Percentiles rank a stretch among this genome's conserved stretches.
Conservation (phyloP, 2,888 invertebrate species). For the Brachyopa scutellaris region DNA sequence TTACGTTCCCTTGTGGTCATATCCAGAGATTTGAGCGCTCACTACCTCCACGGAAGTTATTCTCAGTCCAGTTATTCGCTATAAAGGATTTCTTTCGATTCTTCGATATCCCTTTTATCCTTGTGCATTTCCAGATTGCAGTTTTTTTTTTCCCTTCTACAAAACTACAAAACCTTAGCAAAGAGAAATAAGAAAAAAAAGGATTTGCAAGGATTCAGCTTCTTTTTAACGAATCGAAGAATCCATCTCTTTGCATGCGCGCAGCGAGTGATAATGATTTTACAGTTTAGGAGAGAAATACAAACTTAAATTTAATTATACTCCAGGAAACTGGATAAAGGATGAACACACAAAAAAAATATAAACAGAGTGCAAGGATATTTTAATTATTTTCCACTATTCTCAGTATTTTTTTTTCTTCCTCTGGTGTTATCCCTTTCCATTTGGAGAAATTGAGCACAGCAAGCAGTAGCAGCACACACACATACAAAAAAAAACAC, state of each 20-base stretch:
- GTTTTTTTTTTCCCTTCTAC: neutral
- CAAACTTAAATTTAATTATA: slow-evolving; percentile 71
- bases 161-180: slow-evolving; percentile 11
- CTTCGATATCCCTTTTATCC: slow-evolving; percentile 44
- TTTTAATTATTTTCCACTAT: slow-evolving; percentile 70
- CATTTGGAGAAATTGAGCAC: slow-evolving; percentile 23
- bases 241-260: slow-evolving; percentile 50
- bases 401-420: slow-evolving; percentile 15
- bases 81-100: slow-evolving; percentile 41
- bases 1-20: slow-evolving; percentile 52
- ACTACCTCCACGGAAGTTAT: slow-evolving; percentile 6
- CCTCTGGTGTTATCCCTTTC: too few species aligned
- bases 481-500: neutral
- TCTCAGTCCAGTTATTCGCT: slow-evolving; percentile 18
- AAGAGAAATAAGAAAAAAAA: neutral
- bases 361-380: slow-evolving; percentile 60
- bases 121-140: slow-evolving; percentile 12
- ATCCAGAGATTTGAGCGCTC: slow-evolving; percentile 24
- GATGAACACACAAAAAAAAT: slow-evolving; percentile 23
- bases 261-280: slow-evolving; percentile 66
- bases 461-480: neutral
- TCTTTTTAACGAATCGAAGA: slow-evolving; percentile 52
- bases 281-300: slow-evolving; percentile 70
- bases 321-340: slow-evolving; percentile 24
- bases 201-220: slow-evolving; percentile 28